A percentile compares a stretch with the other conserved stretches of the same genome.
These are phyloP conservation scores for Papilio dardanus DNA, from an alignment of 1,140 invertebrate species.

Conservation along the genomic window DNA sequence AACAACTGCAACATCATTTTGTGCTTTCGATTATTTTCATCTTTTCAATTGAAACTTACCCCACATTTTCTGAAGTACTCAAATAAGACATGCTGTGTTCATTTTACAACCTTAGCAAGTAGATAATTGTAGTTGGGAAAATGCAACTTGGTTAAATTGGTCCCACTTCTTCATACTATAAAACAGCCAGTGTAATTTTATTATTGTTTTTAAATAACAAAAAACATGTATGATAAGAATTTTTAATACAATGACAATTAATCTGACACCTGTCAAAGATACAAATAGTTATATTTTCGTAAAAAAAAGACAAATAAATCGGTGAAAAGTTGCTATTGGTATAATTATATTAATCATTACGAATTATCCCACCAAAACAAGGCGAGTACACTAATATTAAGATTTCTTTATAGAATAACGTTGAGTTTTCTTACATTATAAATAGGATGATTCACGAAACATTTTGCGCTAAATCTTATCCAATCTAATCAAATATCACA, in stretches of 20 bases:
- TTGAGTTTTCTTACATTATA: slow-evolving; percentile 59
- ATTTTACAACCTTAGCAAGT: slow-evolving; percentile 74
- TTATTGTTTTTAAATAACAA: slow-evolving; percentile 36
- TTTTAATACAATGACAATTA: slow-evolving; percentile 66
- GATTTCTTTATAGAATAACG: slow-evolving; percentile 47
- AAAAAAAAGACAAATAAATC: slow-evolving; percentile 5
- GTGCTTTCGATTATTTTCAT: slow-evolving; percentile 7
- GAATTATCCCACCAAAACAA: slow-evolving; percentile 32
- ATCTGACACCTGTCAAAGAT: slow-evolving; percentile 73
- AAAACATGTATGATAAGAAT: slow-evolving; percentile 46
- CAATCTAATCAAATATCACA: slow-evolving; percentile 46
- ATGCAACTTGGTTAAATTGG: slow-evolving; percentile 65
- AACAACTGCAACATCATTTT: not conserved
- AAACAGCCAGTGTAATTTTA: slow-evolving; percentile 15
- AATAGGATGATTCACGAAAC: slow-evolving; percentile 46
- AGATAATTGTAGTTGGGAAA: slow-evolving; percentile 64
- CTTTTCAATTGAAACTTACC: slow-evolving; percentile 57
- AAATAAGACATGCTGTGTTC: slow-evolving; percentile 81
- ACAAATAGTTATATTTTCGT: slow-evolving; percentile 41
- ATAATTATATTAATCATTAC: slow-evolving; percentile 25
- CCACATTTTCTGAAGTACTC: slow-evolving; percentile 81
- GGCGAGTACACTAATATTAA: slow-evolving; percentile 29
- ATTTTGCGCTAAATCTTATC: slow-evolving; percentile 49
- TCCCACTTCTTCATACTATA: slow-evolving; percentile 73
- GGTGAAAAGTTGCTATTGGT: not conserved